These are phyloP conservation scores for Epirrita christyi DNA, from an alignment of 2,888 invertebrate genomes.

Conservation along the genomic window DNA sequence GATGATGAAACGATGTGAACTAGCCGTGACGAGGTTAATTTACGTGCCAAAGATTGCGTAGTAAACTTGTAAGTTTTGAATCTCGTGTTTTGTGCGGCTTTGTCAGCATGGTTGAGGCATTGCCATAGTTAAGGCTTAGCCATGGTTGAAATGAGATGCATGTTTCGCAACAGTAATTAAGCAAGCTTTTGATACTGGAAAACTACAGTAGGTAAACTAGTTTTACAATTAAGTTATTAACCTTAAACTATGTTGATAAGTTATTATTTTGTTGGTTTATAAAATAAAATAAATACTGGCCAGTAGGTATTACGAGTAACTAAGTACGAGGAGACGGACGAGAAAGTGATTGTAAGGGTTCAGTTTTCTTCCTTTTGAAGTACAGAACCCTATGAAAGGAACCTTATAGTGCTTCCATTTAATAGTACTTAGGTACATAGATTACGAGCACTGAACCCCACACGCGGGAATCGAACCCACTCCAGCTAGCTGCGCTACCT, in stretches of 20 bases:
- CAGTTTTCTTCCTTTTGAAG: too few relatives aligned
- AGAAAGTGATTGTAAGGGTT: too few relatives aligned
- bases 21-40: slow-evolving; percentile 58
- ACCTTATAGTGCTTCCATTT: too few relatives aligned
- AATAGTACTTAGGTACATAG: too few relatives aligned
- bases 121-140: too few relatives aligned
- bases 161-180: slow-evolving; percentile 13
- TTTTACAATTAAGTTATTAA: background rate
- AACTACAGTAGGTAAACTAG: background rate
- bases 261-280: background rate
- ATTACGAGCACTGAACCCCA: too few relatives aligned
- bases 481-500: background rate
- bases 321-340: too few relatives aligned
- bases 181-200: slow-evolving; percentile 22
- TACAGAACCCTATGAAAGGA: background rate
- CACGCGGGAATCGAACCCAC: background rate
- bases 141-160: slow-evolving; percentile 20
- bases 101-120: too few relatives aligned
- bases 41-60: slow-evolving; percentile 39
- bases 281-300: too few relatives aligned
- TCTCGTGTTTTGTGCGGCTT: slow-evolving; percentile 11
- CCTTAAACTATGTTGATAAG: background rate
- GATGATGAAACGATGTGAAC: slow-evolving; percentile 44
- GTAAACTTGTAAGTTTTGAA: slow-evolving; percentile 24
- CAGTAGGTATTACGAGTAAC: too few relatives aligned